phyloP scores from a whole-genome alignment of 2,888 invertebrate species.

The Caenorhabditis sp. region DNA sequence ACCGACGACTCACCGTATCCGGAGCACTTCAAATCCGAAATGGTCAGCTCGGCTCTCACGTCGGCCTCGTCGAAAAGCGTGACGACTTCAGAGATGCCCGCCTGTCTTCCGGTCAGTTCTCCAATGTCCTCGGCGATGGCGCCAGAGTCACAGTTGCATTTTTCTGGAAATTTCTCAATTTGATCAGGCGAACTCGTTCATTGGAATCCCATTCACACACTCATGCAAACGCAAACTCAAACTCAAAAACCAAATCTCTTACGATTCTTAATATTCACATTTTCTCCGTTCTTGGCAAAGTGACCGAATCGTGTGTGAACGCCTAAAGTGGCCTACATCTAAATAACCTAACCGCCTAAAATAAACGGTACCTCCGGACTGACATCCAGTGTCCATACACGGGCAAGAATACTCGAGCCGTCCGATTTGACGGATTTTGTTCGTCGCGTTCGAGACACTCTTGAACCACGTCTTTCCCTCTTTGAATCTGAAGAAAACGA shows the following conservation, averaged over 20 bases:
- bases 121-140: slow-evolving; percentile 63
- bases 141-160: slow-evolving; percentile 70
- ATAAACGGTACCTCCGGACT: slow-evolving; percentile 61
- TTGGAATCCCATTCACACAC: too few relatives aligned
- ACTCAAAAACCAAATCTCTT: too few relatives aligned
- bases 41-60: slow-evolving; percentile 63
- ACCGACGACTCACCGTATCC: slow-evolving; percentile 60
- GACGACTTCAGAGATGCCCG: slow-evolving; percentile 66
- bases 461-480: slow-evolving; percentile 68
- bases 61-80: slow-evolving; percentile 57
- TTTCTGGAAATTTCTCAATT: slow-evolving; percentile 48
- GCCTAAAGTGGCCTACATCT: slow-evolving; percentile 20
- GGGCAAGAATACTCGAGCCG: slow-evolving; percentile 51
- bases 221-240: slow-evolving; percentile 13
- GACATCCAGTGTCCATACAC: slow-evolving; percentile 63
- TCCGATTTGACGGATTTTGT: slow-evolving; percentile 60
- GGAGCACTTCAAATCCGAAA: slow-evolving; percentile 68
- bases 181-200: too few relatives aligned
- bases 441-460: slow-evolving; percentile 44
- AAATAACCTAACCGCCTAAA: too few relatives aligned
- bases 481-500: slow-evolving; percentile 57
- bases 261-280: slow-evolving; percentile 21
- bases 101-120: slow-evolving; percentile 54
- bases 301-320: slow-evolving; percentile 51
- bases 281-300: slow-evolving; percentile 35